These are phyloP conservation scores for Brachypalpus laphriformis DNA, from an alignment of 2,888 invertebrate genomes.

Conservation along the genomic window DNA sequence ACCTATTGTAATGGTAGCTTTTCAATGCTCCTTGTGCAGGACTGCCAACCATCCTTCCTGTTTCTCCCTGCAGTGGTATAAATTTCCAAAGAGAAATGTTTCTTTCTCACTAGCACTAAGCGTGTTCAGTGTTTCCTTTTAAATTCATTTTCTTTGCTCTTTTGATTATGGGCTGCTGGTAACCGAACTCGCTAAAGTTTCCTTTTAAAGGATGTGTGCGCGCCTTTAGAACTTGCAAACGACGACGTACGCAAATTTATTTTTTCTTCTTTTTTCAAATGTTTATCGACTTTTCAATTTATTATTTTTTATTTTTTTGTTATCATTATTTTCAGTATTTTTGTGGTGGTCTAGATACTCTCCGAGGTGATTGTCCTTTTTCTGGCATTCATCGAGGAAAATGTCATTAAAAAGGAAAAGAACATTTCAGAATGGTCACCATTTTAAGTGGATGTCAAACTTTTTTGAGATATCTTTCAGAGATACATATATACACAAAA, in stretches of 20 bases:
- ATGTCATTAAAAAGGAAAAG: constrained; percentile 2
- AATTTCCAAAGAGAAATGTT: constrained; percentile 6
- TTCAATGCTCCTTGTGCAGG: constrained; percentile 6
- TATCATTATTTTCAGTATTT: constrained; percentile 10
- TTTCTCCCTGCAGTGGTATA: constrained; percentile 32
- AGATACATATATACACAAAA: neutral
- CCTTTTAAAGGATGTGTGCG: constrained; percentile 11
- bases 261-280: neutral
- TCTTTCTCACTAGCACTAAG: neutral
- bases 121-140: constrained; percentile 15
- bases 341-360: neutral
- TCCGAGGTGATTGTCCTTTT: constrained; percentile 55
- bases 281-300: constrained; percentile 35
- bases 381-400: neutral
- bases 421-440: neutral
- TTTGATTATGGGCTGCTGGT: neutral
- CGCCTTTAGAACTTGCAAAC: constrained; percentile 30
- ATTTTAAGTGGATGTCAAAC: neutral
- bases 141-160: constrained; percentile 41
- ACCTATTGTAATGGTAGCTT: constrained; percentile 6
- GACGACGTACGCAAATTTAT: constrained; percentile 42
- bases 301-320: constrained; percentile 2
- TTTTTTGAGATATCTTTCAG: neutral
- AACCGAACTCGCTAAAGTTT: neutral
- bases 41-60: too few species aligned